phyloP scores from a whole-genome alignment of 2,888 invertebrate genomes.

The Cyrtodaria siliqua region DNA sequence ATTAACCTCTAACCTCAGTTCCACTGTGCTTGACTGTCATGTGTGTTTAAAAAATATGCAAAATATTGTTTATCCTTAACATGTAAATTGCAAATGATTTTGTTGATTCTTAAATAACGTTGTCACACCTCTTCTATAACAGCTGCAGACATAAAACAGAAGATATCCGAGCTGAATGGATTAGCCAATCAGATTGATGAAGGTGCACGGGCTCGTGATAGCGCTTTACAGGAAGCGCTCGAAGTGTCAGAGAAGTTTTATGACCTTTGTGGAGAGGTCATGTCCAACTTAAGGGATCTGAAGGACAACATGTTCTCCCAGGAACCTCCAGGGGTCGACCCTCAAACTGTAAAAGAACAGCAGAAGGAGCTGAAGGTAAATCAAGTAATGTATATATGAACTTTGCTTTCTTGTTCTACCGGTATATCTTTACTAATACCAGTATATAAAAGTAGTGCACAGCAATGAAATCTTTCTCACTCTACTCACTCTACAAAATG shows the following conservation, averaged over 20 bases:
- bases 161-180: conserved; percentile 79
- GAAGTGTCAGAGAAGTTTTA: conserved; percentile 81
- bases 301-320: conserved; percentile 84
- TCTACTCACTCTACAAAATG: too few species aligned
- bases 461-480: too few species aligned
- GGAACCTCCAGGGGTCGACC: conserved; percentile 84
- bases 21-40: too few species aligned
- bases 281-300: conserved; percentile 82
- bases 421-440: too few species aligned
- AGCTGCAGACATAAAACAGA: conserved; percentile 82
- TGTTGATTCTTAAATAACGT: too few species aligned
- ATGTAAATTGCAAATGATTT: too few species aligned
- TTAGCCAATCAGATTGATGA: conserved; percentile 74
- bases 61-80: too few species aligned
- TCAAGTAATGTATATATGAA: too few species aligned
- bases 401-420: too few species aligned
- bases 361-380: conserved; percentile 83
- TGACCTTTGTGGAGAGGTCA: conserved; percentile 80
- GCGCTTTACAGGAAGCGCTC: conserved; percentile 77
- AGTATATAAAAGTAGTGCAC: too few species aligned
- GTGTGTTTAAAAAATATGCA: too few species aligned
- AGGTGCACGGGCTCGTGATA: conserved; percentile 73
- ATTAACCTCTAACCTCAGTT: too few species aligned
- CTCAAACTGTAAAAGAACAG: conserved; percentile 83
- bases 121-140: conserved; percentile 21